These are phyloP conservation scores for Tetrao urogallus DNA, from an alignment of 2,113 vertebrate genomes.

Conservation along the genomic window DNA sequence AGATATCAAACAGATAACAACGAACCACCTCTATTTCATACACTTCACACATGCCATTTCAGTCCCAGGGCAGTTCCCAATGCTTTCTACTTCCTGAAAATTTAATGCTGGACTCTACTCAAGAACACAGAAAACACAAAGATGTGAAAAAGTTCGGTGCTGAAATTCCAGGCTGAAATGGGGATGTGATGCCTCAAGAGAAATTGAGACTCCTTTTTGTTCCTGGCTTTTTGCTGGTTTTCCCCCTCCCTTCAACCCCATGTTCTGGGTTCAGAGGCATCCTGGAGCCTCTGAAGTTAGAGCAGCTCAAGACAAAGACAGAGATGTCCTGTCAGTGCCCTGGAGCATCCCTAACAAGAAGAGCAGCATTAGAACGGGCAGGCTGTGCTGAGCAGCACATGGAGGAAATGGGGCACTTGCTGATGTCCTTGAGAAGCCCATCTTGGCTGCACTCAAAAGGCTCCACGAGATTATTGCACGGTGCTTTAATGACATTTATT, in stretches of 20 bases:
- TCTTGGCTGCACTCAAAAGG: background rate
- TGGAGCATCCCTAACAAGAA: background rate
- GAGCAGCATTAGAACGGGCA: background rate
- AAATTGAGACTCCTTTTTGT: background rate
- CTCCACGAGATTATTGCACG: conserved; percentile 7
- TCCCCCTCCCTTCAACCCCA: rapidly evolving
- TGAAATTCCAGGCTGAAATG: background rate
- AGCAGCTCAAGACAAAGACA: background rate
- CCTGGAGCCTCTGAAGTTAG: background rate
- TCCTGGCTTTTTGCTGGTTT: background rate
- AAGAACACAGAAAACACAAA: background rate
- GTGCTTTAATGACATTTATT: conserved; percentile 34
- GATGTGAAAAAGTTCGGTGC: background rate
- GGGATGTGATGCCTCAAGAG: background rate
- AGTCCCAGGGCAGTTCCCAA: background rate
- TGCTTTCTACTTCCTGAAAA: background rate
- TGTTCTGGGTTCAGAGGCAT: rapidly evolving
- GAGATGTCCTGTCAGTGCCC: background rate
- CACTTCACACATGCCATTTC: background rate
- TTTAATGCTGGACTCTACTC: background rate
- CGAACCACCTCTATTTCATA: background rate
- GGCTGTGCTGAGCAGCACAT: too few species aligned
- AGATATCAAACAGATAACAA: background rate
- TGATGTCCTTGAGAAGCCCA: conserved; percentile 14
- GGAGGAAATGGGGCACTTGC: background rate